Evolutionary conservation across 1,140 invertebrate genomes (phyloP).

Genomic region (Leptinotarsa undecemlineata): DNA sequence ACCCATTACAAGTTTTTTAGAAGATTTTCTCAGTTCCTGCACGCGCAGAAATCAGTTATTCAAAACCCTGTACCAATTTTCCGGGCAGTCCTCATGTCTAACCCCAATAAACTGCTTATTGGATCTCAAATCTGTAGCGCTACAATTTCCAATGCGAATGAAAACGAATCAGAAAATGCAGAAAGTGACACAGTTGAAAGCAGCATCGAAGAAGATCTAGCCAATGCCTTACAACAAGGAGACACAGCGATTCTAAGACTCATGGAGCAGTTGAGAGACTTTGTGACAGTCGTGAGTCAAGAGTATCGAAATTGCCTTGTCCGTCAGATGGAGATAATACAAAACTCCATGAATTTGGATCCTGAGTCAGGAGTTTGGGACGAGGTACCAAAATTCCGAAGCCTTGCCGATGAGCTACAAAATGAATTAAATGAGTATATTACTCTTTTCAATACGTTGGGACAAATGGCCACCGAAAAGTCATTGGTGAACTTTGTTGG

Average conservation of each 20-base stretch:
- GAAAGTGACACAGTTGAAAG: not conserved
- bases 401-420: constrained; percentile 42
- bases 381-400: constrained; percentile 46
- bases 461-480: constrained; percentile 43
- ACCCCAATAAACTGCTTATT: constrained; percentile 9
- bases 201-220: constrained; percentile 38
- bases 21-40: not conserved
- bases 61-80: not conserved
- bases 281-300: constrained; percentile 42
- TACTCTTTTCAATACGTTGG: constrained; percentile 43
- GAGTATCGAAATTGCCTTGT: constrained; percentile 46
- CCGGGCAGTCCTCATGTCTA: not conserved
- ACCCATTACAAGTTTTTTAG: not conserved
- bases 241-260: constrained; percentile 44
- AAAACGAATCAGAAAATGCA: constrained; percentile 7
- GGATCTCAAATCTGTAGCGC: constrained; percentile 5
- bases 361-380: constrained; percentile 45
- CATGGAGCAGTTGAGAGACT: constrained; percentile 43
- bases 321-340: constrained; percentile 50
- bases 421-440: constrained; percentile 47
- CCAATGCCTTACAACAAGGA: constrained; percentile 40
- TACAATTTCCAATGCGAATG: not conserved
- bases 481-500: constrained; percentile 30
- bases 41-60: not conserved
- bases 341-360: constrained; percentile 35